phyloP scores from a whole-genome alignment of 2,113 vertebrate species.

The Lucifuga dentata region DNA sequence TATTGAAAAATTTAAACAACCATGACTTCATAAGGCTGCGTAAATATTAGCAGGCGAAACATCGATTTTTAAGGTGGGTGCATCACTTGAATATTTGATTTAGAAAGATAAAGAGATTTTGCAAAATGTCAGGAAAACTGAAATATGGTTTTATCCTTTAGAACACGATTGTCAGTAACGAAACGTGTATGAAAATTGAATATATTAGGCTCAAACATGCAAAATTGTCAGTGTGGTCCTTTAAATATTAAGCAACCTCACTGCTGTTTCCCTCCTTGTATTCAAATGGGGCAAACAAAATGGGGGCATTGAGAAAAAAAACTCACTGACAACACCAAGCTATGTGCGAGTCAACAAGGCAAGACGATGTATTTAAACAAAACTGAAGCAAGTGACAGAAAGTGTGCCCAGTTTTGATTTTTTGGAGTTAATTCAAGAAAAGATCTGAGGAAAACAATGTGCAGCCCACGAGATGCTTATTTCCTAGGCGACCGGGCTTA shows the following conservation, averaged over 20 bases:
- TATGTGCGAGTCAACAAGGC: slow-evolving; percentile 14
- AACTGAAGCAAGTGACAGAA: slow-evolving; percentile 10
- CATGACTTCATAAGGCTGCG: no score
- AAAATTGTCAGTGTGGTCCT: no score
- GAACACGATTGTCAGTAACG: no score
- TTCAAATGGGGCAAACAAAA: slow-evolving; percentile 1
- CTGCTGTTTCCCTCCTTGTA: background rate
- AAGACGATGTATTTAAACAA: slow-evolving; percentile 19
- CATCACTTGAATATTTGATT: no score
- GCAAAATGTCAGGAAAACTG: no score
- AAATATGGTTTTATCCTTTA: no score
- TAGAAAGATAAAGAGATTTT: no score
- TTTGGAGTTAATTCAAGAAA: background rate
- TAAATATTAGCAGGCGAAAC: no score
- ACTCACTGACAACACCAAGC: background rate
- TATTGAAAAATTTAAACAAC: no score
- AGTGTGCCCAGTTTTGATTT: slow-evolving; percentile 1
- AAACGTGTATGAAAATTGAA: no score
- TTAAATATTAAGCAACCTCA: slow-evolving; percentile 10
- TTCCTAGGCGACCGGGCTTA: slow-evolving; percentile 87
- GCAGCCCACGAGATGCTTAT: slow-evolving; percentile 81
- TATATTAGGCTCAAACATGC: no score
- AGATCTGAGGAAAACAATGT: slow-evolving; percentile 61
- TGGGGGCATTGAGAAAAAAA: background rate
- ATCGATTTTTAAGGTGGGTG: no score